Base-by-base conservation (phyloP, 2,797 vertebrate species). In the Urosaurus nigricauda region DNA sequence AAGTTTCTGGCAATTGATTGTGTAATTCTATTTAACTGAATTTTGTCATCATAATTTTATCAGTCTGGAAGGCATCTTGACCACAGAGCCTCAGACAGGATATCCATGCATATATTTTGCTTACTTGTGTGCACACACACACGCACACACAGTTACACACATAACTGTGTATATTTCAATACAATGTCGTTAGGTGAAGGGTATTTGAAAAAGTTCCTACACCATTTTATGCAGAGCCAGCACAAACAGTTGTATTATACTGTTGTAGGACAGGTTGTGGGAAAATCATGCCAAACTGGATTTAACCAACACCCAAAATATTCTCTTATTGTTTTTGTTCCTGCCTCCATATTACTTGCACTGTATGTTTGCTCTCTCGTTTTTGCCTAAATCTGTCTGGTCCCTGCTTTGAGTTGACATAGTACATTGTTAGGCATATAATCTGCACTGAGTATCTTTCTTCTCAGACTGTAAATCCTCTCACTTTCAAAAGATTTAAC, bases 401-500 rank as follows among this genome's bases (percentile, higher is more conserved):
- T 63, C 65, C 93, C 84, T 83, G 5, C 0, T 83, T 53, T 35
- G 12, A 2, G 74, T 78, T 88, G 74, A 78, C 78, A 77, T n/a
- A 68, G 81, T 32, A 78, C 43, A 83, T 79, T 70, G 21, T 37
- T 84, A 78, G 86, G 79, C 2, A 58, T 78, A 60, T 83, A 14
- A n/a, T 70, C 7, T 88, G 71, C 73, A 40, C 51, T 32, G n/a
- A 88, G 29, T 68, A 37, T 47, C 17, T 12, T 78, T 70, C 73
- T 68, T 56, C 26, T 43, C 87, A 68, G 35, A 47, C 58, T 40
- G 82, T 17, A 78, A 77, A 96, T 91, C 75, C 88, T 84, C 89
- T 70, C 86, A 68, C 63, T 90, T 2, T 92, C 90, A 86, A 88
- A 91, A 92, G 91, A 86, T 78, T 0, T 88, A 73, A 93, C 91